Conservation (phyloP, 2,797 vertebrate genomes). For the Syndactyla subalaris region DNA sequence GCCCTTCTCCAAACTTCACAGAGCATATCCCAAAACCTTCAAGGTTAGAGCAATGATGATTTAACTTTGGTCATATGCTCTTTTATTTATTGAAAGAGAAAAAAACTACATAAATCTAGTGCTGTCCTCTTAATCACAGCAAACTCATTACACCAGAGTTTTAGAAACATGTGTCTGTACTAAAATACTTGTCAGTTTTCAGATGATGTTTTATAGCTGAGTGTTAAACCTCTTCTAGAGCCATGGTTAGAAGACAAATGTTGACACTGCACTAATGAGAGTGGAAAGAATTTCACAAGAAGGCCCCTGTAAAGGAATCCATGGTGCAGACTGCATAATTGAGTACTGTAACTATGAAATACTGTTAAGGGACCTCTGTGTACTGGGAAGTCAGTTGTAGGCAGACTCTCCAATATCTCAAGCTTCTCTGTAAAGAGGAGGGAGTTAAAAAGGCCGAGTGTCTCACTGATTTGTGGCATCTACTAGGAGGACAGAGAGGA, state of each 20-base stretch:
- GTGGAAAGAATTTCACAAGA: neutral
- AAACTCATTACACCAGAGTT: constrained; percentile 2
- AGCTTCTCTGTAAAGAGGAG: neutral
- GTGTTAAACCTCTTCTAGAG: constrained; percentile 24
- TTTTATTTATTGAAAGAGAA: constrained; percentile 3
- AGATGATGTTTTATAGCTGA: neutral
- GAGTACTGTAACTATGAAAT: neutral
- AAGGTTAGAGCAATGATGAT: neutral
- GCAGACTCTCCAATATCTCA: neutral
- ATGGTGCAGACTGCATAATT: neutral
- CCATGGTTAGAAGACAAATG: neutral
- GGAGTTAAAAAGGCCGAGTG: neutral
- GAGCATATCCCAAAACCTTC: neutral
- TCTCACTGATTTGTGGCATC: neutral
- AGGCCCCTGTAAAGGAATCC: neutral
- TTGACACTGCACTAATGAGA: neutral
- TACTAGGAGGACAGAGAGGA: neutral
- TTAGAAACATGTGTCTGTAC: constrained; percentile 13
- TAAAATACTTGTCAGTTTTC: constrained; percentile 10
- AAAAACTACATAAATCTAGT: neutral
- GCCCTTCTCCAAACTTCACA: neutral
- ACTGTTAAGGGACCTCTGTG: neutral
- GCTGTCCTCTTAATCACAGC: neutral
- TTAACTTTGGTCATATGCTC: neutral
- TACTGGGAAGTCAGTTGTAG: neutral